A percentile compares a stretch with the other conserved stretches of the same genome.
These are phyloP conservation scores for Aplysina aerophoba DNA, from an alignment of 37 sponge, comb jelly and placozoan species.

Conservation along the genomic window DNA sequence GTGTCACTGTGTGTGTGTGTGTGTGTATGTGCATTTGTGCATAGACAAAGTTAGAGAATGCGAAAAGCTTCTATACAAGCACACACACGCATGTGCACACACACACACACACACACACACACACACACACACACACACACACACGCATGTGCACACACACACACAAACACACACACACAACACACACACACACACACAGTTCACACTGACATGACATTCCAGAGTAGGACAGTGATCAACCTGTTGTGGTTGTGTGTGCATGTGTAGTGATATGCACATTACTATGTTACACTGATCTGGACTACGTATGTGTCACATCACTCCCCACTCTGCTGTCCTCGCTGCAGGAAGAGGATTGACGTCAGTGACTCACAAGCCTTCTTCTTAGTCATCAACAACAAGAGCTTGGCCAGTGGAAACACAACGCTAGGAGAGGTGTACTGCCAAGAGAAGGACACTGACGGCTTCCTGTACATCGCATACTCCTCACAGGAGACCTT, in stretches of 20 bases:
- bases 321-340: background rate
- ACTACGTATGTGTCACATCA: too few species aligned
- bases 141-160: slow-evolving; percentile 14
- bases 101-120: too few species aligned
- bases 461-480: slow-evolving; percentile 92
- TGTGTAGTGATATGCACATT: background rate
- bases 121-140: too few species aligned
- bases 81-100: too few species aligned
- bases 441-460: slow-evolving; percentile 76
- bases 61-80: too few species aligned
- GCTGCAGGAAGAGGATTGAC: slow-evolving; percentile 74
- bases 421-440: slow-evolving; percentile 84
- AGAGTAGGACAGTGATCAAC: too few species aligned
- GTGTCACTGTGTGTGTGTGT: background rate
- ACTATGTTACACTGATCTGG: background rate
- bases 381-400: slow-evolving; percentile 84
- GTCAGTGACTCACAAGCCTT: slow-evolving; percentile 81
- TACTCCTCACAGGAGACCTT: slow-evolving; percentile 95
- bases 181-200: slow-evolving; percentile 14
- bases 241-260: background rate
- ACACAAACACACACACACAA: slow-evolving; percentile 23
- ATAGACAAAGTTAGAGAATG: too few species aligned
- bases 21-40: too few species aligned
- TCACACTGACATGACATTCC: too few species aligned
- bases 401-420: slow-evolving; percentile 77